These are phyloP conservation scores for Scrobipalpa costella DNA, from an alignment of 2,888 invertebrate genomes.

Conservation along the genomic window DNA sequence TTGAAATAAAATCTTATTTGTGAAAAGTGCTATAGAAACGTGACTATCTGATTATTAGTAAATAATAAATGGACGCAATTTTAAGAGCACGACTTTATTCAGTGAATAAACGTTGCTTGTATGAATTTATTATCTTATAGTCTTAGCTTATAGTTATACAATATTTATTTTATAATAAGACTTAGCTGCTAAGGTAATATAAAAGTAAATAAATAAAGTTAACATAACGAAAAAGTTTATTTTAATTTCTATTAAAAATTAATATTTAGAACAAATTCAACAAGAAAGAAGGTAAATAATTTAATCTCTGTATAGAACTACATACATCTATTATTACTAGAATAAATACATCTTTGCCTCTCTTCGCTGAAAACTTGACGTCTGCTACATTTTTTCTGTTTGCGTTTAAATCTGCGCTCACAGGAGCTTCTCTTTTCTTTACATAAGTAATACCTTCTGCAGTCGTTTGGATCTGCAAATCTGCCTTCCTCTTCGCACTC, in stretches of 20 bases:
- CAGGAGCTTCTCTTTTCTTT: conserved; percentile 47
- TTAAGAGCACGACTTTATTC: neutral
- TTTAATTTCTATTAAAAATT: neutral
- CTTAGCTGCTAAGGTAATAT: no score
- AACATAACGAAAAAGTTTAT: neutral
- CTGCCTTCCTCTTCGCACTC: conserved; percentile 59
- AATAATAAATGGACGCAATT: neutral
- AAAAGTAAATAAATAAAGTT: neutral
- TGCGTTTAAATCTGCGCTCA: conserved; percentile 48
- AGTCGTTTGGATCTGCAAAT: conserved; percentile 61
- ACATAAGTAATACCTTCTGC: conserved; percentile 73
- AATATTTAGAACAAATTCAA: conserved; percentile 3
- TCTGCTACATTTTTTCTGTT: conserved; percentile 64
- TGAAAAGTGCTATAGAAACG: neutral
- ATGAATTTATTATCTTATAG: neutral
- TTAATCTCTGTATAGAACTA: neutral
- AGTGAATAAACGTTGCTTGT: neutral
- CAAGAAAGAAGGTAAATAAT: neutral
- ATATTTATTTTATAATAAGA: no score
- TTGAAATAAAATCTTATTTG: neutral
- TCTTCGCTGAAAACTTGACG: conserved; percentile 66
- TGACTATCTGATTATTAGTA: neutral
- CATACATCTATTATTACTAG: conserved; percentile 57
- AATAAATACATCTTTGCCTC: conserved; percentile 59
- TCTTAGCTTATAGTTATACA: neutral